phyloP scores from a whole-genome alignment of 2,113 vertebrate genomes.

The Scopus umbretta region DNA sequence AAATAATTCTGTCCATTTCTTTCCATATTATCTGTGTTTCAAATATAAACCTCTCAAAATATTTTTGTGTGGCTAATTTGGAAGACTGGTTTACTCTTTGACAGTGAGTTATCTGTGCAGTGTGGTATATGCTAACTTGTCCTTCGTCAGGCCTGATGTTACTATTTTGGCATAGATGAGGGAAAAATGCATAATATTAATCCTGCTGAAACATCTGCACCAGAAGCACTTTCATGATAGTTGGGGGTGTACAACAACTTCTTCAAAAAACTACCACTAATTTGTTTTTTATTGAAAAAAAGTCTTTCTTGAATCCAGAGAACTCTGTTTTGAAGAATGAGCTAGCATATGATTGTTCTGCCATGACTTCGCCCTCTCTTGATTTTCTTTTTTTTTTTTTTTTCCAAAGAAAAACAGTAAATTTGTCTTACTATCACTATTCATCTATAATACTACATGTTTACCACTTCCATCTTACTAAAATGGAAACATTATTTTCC shows the following conservation, averaged over 20 bases:
- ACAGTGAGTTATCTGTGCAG: not conserved
- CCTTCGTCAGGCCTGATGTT: not conserved
- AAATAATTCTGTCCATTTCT: not conserved
- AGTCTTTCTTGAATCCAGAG: not conserved
- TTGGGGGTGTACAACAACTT: not conserved
- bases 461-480: not conserved
- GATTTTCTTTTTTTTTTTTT: not conserved
- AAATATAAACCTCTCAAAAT: not conserved
- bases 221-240: not conserved
- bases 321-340: not conserved
- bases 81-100: not conserved
- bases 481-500: not conserved
- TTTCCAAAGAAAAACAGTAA: not conserved
- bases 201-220: not conserved
- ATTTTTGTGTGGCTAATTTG: not conserved
- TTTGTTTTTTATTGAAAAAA: not conserved
- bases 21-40: not conserved
- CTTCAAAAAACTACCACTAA: not conserved
- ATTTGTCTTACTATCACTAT: not conserved
- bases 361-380: not conserved
- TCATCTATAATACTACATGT: not conserved
- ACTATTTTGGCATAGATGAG: not conserved
- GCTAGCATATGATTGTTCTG: not conserved
- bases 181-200: not conserved
- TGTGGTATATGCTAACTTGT: not conserved